A percentile compares a stretch with the other conserved stretches of the same genome.
Evolutionary conservation across 2,888 invertebrate genomes (phyloP).

Genomic region (Melanophora roralis): DNA sequence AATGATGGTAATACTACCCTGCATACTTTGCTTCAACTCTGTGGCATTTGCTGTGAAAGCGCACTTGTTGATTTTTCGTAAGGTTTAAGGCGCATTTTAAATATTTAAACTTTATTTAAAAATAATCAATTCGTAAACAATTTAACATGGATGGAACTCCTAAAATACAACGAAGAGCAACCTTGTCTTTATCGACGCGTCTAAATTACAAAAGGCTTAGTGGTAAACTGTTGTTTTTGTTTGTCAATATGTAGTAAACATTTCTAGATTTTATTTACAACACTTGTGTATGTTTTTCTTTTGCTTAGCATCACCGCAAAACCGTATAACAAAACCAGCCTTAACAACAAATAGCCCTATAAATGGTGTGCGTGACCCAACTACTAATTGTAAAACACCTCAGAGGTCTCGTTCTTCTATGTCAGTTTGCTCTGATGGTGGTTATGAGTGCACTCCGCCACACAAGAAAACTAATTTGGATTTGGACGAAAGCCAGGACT

Average conservation of each 20-base stretch:
- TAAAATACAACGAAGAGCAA: conserved; percentile 66
- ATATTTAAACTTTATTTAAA: too few relatives aligned
- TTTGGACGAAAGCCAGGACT: conserved; percentile 71
- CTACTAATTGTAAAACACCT: not conserved
- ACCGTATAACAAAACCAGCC: conserved; percentile 55
- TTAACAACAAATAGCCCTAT: not conserved
- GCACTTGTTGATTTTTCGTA: conserved; percentile 17
- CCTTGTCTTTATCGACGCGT: conserved; percentile 70
- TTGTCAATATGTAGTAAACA: too few relatives aligned
- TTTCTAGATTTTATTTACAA: too few relatives aligned
- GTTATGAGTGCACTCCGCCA: conserved; percentile 71
- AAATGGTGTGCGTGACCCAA: not conserved
- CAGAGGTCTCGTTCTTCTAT: conserved; percentile 57
- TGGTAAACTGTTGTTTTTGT: conserved; percentile 63
- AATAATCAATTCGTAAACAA: too few relatives aligned
- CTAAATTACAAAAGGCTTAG: conserved; percentile 68
- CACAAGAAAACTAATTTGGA: conserved; percentile 66
- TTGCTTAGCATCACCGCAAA: conserved; percentile 69
- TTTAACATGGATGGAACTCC: conserved; percentile 69
- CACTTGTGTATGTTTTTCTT: too few relatives aligned
- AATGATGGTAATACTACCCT: too few relatives aligned
- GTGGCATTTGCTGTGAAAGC: not conserved
- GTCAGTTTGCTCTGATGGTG: conserved; percentile 59
- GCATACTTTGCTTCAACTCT: too few relatives aligned
- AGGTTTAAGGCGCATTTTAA: not conserved